phyloP scores from a whole-genome alignment of 2,113 vertebrate genomes.

The Megaceryle maxima region DNA sequence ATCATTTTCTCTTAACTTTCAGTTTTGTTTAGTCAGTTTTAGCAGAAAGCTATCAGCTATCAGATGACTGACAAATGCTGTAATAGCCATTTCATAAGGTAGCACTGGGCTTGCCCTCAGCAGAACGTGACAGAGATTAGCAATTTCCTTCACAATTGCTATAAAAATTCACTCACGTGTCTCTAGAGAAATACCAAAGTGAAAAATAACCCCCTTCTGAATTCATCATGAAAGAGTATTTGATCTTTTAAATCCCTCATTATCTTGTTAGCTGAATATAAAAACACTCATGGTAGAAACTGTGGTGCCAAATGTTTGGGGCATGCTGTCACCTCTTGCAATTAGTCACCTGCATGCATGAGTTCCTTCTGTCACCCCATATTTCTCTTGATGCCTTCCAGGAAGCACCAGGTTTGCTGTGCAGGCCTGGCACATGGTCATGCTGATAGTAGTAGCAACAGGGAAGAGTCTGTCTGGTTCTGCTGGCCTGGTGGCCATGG shows the following conservation, averaged over 20 bases:
- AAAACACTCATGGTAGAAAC: background rate
- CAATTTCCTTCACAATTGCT: background rate
- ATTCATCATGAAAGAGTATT: background rate
- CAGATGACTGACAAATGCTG: background rate
- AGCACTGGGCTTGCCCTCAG: background rate
- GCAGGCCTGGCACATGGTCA: accelerated
- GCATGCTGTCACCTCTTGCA: background rate
- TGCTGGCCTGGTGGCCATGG: background rate
- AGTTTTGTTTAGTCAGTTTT: background rate
- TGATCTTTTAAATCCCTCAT: background rate
- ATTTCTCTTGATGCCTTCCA: background rate
- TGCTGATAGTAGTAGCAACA: background rate
- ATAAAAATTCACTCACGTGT: background rate
- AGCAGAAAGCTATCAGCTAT: background rate
- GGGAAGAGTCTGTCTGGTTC: background rate
- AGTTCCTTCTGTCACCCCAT: background rate
- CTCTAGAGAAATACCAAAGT: background rate
- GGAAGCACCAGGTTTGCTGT: background rate
- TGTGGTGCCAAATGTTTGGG: background rate
- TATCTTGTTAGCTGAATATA: background rate
- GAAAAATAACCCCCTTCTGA: background rate
- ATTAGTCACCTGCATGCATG: background rate
- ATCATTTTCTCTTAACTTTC: background rate
- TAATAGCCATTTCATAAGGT: background rate
- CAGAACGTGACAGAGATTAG: background rate